Conservation (phyloP, 64 coral and sea anemone genomes). For the Porites australiensis region DNA sequence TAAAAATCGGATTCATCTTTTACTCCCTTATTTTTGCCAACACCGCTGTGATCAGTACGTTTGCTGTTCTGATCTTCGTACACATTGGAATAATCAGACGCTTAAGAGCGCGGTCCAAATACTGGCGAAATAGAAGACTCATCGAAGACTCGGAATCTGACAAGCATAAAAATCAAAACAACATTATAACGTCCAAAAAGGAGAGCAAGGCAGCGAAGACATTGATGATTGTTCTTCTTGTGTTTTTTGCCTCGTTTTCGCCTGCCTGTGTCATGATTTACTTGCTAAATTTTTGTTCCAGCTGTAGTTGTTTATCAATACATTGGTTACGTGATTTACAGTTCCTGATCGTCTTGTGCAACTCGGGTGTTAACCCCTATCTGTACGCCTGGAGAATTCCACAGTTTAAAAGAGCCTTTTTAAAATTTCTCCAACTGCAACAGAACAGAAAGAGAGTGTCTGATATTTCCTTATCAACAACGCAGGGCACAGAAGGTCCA, state of each 20-base stretch:
- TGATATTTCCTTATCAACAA: not conserved
- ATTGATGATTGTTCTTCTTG: constrained; percentile 68
- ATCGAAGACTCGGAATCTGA: not conserved
- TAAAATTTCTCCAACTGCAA: not conserved
- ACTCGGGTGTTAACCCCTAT: constrained; percentile 80
- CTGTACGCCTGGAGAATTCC: constrained; percentile 82
- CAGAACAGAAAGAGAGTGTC: not conserved
- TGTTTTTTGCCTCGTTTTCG: constrained; percentile 63
- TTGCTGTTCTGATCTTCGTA: constrained; percentile 75
- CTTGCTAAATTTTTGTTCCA: constrained; percentile 75
- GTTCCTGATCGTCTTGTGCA: constrained; percentile 60
- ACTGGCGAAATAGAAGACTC: not conserved
- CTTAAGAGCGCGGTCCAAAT: constrained; percentile 38
- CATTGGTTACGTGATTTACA: constrained; percentile 86
- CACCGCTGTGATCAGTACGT: constrained; percentile 72
- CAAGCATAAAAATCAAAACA: constrained; percentile 26
- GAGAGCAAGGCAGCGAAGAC: constrained; percentile 60
- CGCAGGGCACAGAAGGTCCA: not conserved
- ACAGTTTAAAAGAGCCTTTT: constrained; percentile 79
- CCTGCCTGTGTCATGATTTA: constrained; percentile 83
- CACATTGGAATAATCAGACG: constrained; percentile 66
- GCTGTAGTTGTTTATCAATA: constrained; percentile 58
- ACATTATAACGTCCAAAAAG: constrained; percentile 22
- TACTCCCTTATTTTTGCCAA: constrained; percentile 80
- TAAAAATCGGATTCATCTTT: constrained; percentile 62